These are phyloP conservation scores for Gymnosoma rotundatum DNA, from an alignment of 2,888 invertebrate genomes.

Conservation along the genomic window DNA sequence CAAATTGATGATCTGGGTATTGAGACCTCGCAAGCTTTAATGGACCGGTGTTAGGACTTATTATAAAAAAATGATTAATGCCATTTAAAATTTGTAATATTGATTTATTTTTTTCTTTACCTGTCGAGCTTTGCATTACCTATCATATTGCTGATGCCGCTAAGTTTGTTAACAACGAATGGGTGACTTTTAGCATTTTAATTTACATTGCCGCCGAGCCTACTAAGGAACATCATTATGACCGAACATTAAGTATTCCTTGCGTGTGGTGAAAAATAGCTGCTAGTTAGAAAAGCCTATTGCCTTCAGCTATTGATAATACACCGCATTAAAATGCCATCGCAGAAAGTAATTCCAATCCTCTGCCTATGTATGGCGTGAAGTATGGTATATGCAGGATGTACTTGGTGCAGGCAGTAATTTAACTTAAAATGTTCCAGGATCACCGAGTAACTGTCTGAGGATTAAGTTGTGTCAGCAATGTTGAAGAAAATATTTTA, in stretches of 20 bases:
- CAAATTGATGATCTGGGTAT: constrained; percentile 86
- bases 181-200: constrained; percentile 90
- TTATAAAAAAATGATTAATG: neutral
- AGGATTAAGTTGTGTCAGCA: too few relatives aligned
- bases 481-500: neutral
- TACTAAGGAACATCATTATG: constrained; percentile 84
- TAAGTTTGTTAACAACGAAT: constrained; percentile 88
- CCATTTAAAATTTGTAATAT: neutral
- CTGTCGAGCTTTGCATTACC: constrained; percentile 64
- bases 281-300: constrained; percentile 72
- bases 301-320: constrained; percentile 67
- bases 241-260: constrained; percentile 86
- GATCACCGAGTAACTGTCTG: constrained; percentile 73
- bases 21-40: constrained; percentile 83
- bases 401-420: constrained; percentile 25
- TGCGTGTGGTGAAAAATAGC: constrained; percentile 82
- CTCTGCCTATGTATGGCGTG: constrained; percentile 78
- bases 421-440: constrained; percentile 72
- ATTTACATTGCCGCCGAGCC: constrained; percentile 85
- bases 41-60: constrained; percentile 84
- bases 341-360: constrained; percentile 68
- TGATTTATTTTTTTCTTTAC: constrained; percentile 29
- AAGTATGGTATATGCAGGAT: constrained; percentile 72
- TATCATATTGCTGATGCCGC: constrained; percentile 86
- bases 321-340: constrained; percentile 59